Base-by-base conservation (phyloP, 1,140 invertebrate genomes). In the Euglossa dilemma region DNA sequence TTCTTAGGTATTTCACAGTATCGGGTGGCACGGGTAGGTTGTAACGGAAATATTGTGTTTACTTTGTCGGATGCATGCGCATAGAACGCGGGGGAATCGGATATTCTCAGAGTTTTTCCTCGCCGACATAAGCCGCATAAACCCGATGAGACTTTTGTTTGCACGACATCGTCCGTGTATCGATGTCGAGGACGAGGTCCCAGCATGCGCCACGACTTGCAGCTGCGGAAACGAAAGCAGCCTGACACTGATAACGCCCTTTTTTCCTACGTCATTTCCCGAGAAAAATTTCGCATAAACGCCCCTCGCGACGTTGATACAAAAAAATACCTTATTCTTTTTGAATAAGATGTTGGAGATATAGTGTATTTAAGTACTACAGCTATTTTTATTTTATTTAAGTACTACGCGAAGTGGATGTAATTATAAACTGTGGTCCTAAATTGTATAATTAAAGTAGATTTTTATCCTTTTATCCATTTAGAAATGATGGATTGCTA, bases 71-170 rank as follows among this genome's bases (percentile, higher is more conserved):
- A 61, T 81, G 59, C 50, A 74, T 56, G 43, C 61, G 50, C 73
- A 50, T 59, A 36, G 73, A 78, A 80, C 73, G 47, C 25, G 28
- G 8, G 8, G 61, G 73, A 69, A 76, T 75, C 80, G 73, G 80
- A 87, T 84, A 85, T 84, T 84, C 83, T 76, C 56, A 45, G 64
- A 74, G 76, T 70, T 87, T 84, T 87, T 86, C 71, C 82, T 50
- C 59, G 52, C n/a, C 59, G 50, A 67, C 71, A 54, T 80, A 84
- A 87, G 59, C 80, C 78, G 64, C 71, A 79, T 72, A 87, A 87
- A 87, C 81, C 52, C 71, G 81, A 87, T 87, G 86, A 87, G 81
- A 80, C 86, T 72, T 86, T 84, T 86, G 85, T 87, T 87, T 87
- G 66, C 76, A 56, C 52, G 77, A 84, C 63, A 76, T 87, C 85